Percentiles rank a stretch among this genome's conserved stretches.
These are phyloP conservation scores for Phenganax subtilis DNA, from an alignment of 92 coral and sea anemone genomes.

Conservation along the genomic window DNA sequence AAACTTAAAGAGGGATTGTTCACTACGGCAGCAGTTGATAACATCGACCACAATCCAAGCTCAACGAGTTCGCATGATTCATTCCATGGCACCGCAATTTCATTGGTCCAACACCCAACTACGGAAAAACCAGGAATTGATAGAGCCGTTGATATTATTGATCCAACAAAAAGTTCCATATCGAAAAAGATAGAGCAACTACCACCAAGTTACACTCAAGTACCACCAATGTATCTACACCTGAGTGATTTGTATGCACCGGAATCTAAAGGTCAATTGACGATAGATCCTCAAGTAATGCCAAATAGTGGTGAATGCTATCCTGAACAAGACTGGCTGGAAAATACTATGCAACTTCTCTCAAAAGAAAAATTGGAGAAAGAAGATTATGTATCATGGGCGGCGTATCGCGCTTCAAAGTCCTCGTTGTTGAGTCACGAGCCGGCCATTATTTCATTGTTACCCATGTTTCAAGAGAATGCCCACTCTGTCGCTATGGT, in stretches of 20 bases:
- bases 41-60: conserved; percentile 48
- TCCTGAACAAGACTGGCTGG: conserved; percentile 33
- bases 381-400: conserved; percentile 37
- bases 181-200: conserved; percentile 10
- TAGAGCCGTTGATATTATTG: conserved; percentile 12
- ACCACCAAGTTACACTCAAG: conserved; percentile 12
- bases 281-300: conserved; percentile 9
- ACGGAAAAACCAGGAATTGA: conserved; percentile 24
- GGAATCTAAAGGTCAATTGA: background rate
- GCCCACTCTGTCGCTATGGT: conserved; percentile 56
- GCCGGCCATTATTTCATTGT: conserved; percentile 34
- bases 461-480: conserved; percentile 40
- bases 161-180: conserved; percentile 9
- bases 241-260: background rate
- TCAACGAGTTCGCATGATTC: conserved; percentile 46
- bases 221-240: conserved; percentile 20
- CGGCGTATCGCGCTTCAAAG: conserved; percentile 36
- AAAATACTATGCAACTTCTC: conserved; percentile 8
- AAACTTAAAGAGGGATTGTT: conserved; percentile 12
- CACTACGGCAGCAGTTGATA: conserved; percentile 39
- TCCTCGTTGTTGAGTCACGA: conserved; percentile 16
- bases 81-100: conserved; percentile 47
- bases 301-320: background rate
- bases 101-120: conserved; percentile 44
- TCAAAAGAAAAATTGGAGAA: conserved; percentile 23